Conservation (phyloP, 1,140 invertebrate genomes). For the Sipha flava region DNA sequence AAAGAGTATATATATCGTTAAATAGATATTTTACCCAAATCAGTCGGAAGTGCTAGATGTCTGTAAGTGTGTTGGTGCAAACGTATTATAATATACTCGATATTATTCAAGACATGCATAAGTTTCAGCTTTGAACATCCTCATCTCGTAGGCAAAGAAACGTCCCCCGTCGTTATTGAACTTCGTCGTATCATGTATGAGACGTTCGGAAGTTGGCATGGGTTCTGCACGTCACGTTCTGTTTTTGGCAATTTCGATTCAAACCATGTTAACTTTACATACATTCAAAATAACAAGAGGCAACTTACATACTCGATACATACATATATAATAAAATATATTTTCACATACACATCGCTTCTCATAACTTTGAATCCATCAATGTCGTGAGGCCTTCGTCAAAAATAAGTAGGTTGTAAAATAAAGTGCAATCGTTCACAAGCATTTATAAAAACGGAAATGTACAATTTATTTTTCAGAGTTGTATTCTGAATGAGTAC, state of each 20-base stretch:
- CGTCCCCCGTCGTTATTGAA: neutral
- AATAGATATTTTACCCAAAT: conserved; percentile 10
- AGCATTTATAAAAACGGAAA: too few species aligned
- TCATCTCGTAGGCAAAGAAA: neutral
- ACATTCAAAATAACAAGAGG: neutral
- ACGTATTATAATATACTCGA: neutral
- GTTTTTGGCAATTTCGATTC: conserved; percentile 15
- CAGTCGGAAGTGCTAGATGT: conserved; percentile 4
- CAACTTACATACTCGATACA: too few species aligned
- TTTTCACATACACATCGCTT: neutral
- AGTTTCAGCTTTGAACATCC: conserved; percentile 16
- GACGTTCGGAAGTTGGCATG: neutral
- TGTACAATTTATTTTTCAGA: too few species aligned
- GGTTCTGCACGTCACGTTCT: neutral
- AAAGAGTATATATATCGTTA: neutral
- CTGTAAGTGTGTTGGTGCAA: neutral
- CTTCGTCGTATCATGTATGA: conserved; percentile 3
- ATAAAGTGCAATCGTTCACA: too few species aligned
- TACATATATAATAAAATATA: too few species aligned
- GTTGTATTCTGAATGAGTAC: too few species aligned
- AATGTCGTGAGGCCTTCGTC: neutral
- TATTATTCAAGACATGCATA: conserved; percentile 27
- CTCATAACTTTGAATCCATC: neutral
- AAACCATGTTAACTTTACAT: conserved; percentile 3
- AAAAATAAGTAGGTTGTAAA: too few species aligned